Conservation (phyloP, 2,888 invertebrate genomes). For the Erebia ligea region DNA sequence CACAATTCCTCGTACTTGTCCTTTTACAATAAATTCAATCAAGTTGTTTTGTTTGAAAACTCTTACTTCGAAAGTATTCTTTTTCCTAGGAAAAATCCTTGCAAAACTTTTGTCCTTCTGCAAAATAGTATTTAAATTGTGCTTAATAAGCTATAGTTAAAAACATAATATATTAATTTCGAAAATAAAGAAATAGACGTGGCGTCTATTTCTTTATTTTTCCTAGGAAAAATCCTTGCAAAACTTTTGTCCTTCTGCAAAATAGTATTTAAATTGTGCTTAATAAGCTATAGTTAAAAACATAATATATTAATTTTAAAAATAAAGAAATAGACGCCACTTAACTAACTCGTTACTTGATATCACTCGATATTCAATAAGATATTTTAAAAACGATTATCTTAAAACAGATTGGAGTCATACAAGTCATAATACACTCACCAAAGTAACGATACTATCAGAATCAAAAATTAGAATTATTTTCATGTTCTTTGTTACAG, state of each 20-base stretch:
- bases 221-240: slow-evolving; percentile 13
- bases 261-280: slow-evolving; percentile 1
- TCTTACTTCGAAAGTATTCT: slow-evolving; percentile 10
- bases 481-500: slow-evolving; percentile 13
- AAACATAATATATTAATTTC: too few species aligned
- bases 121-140: slow-evolving; percentile 8
- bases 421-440: neutral
- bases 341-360: too few species aligned
- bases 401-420: too few species aligned
- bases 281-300: too few species aligned
- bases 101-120: slow-evolving; percentile 22
- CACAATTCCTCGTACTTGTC: neutral
- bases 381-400: too few species aligned
- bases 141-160: neutral
- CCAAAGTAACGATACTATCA: slow-evolving; percentile 9
- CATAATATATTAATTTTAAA: too few species aligned
- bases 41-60: slow-evolving; percentile 7
- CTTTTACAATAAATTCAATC: slow-evolving; percentile 10
- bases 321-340: too few species aligned
- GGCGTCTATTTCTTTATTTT: too few species aligned
- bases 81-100: slow-evolving; percentile 6
- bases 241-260: slow-evolving; percentile 21
- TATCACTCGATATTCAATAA: too few species aligned
- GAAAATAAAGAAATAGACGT: too few species aligned
- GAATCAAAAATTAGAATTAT: slow-evolving; percentile 12